These are phyloP conservation scores for Drosophila kepulauana DNA, from an alignment of 1,140 invertebrate species.

Conservation along the genomic window DNA sequence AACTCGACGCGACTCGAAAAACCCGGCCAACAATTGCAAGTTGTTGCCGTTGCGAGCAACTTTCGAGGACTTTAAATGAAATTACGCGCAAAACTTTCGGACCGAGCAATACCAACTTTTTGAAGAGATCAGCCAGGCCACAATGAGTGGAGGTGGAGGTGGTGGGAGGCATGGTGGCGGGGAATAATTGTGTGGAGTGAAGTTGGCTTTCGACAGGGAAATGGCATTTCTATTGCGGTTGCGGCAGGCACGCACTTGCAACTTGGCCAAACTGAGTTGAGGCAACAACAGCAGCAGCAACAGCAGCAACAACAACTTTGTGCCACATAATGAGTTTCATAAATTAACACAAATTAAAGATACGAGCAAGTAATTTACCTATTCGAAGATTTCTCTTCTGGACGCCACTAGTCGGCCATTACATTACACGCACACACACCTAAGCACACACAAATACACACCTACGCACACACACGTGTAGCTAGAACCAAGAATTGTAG, in stretches of 20 bases:
- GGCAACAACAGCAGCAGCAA: neutral
- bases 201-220: conserved; percentile 18
- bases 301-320: neutral
- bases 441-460: neutral
- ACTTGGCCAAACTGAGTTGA: conserved; percentile 23
- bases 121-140: conserved; percentile 64
- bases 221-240: conserved; percentile 45
- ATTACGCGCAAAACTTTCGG: conserved; percentile 78
- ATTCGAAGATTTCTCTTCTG: conserved; percentile 6
- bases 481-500: neutral
- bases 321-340: conserved; percentile 76
- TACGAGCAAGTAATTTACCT: conserved; percentile 59
- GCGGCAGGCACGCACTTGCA: conserved; percentile 60
- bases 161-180: too few species aligned
- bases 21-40: conserved; percentile 67
- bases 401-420: conserved; percentile 8
- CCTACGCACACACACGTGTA: neutral
- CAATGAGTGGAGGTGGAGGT: neutral
- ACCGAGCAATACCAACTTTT: conserved; percentile 61
- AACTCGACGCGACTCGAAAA: conserved; percentile 43
- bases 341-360: conserved; percentile 82
- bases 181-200: neutral
- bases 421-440: conserved; percentile 8
- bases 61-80: conserved; percentile 83
- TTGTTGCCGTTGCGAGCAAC: conserved; percentile 61